Evolutionary conservation across 2,888 invertebrate species (phyloP), one percentile per base, ranked within the genome.

Genomic region (Acanthosepion lycidas): DNA sequence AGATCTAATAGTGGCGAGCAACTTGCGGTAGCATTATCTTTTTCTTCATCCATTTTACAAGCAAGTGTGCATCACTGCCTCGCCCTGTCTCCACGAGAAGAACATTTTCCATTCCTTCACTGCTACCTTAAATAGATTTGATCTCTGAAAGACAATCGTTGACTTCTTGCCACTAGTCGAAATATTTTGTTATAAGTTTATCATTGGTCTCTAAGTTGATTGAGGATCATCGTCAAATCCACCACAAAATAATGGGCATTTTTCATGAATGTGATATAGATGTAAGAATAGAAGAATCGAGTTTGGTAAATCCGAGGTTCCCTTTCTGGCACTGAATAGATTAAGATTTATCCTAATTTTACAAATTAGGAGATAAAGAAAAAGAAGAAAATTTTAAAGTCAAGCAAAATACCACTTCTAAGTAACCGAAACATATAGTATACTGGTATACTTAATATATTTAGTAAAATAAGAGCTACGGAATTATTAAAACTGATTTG

Each of bases 141-240:
- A 78, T 78, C 78, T 78, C 23, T n/a, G 33, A n/a, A 78, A n/a
- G 78, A n/a, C n/a, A 78, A 33, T 78, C n/a, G n/a, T 8, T 78
- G 78, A 78, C 78, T 78, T 78, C 78, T 78, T 78, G 78, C 33
- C 33, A n/a, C 78, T 33, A 78, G 78, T 78, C 78, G 78, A 78
- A 78, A 78, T 78, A 78, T 78, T 78, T n/a, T 78, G n/a, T 33
- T 78, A 78, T 78, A 78, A n/a, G 78, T 78, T 78, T 33, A 78
- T 78, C 33, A 5, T n/a, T 78, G 78, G n/a, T 78, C 78, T 78
- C n/a, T 78, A 78, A 78, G 15, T 78, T n/a, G 78, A 78, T 78
- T 78, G n/a, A 33, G n/a, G 78, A n/a, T 78, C n/a, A 8, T n/a
- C n/a, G 15, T n/a, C 15, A 78, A 78, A 78, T 78, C 78, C 5